A percentile compares a stretch with the other conserved stretches of the same genome.
phyloP scores from a whole-genome alignment of 2,888 invertebrate species.

The Idaea straminata region DNA sequence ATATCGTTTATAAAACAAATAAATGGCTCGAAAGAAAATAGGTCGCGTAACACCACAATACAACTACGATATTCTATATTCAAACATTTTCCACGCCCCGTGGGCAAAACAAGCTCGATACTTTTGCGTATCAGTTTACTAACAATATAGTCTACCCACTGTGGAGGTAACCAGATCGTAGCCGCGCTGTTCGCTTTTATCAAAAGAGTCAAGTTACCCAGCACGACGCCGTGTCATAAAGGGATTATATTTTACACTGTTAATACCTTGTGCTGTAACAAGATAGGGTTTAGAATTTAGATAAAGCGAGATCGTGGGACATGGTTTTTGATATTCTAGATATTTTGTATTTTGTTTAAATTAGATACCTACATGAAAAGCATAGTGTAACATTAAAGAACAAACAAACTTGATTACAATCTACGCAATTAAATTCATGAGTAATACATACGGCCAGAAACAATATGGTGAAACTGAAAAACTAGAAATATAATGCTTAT shows the following conservation, averaged over 20 bases:
- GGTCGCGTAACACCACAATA: not conserved
- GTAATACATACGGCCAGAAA: too few relatives aligned
- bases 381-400: too few relatives aligned
- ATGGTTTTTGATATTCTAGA: not conserved
- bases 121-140: not conserved
- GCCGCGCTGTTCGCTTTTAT: conserved; percentile 37
- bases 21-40: not conserved
- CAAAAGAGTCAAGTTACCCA: conserved; percentile 47
- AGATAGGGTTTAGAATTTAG: conserved; percentile 1
- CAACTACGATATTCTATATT: not conserved
- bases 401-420: too few relatives aligned
- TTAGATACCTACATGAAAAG: too few relatives aligned
- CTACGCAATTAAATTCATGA: too few relatives aligned
- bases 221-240: conserved; percentile 24
- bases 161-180: conserved; percentile 21
- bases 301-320: not conserved
- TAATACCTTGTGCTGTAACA: conserved; percentile 9
- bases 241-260: conserved; percentile 31
- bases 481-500: too few relatives aligned
- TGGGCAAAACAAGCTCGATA: not conserved
- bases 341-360: not conserved
- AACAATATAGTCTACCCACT: conserved; percentile 15
- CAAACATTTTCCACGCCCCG: not conserved
- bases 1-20: not conserved
- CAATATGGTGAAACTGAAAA: too few relatives aligned